Conservation (phyloP, 2,113 vertebrate species). For the Chlorodrepanis virens region DNA sequence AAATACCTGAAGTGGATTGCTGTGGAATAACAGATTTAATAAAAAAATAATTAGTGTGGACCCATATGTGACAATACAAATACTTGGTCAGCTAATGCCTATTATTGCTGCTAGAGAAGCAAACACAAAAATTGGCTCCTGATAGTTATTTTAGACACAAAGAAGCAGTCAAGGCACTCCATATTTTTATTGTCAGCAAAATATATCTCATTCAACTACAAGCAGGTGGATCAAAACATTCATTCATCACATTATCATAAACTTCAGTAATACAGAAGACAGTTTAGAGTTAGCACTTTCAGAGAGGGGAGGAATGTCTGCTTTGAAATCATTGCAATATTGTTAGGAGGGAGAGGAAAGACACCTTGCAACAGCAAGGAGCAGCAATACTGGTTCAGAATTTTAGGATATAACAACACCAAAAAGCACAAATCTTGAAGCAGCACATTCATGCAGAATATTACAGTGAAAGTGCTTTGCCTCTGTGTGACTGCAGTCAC, state of each 20-base stretch:
- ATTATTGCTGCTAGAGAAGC: not conserved
- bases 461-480: not conserved
- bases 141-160: not conserved
- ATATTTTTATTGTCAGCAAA: slow-evolving; percentile 41
- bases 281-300: not conserved
- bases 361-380: not conserved
- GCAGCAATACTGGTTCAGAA: not conserved
- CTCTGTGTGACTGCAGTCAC: not conserved
- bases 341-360: not conserved
- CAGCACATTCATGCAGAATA: not conserved
- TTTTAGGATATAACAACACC: not conserved
- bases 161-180: not conserved
- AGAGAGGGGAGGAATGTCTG: not conserved
- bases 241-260: not conserved
- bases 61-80: not conserved
- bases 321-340: not conserved
- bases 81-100: not conserved
- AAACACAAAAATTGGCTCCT: not conserved
- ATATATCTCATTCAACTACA: not conserved
- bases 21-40: not conserved
- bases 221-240: slow-evolving; percentile 1
- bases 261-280: not conserved
- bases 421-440: not conserved
- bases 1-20: not conserved
- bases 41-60: not conserved